Conservation (phyloP, 53 echinoderm and acorn worm species). For the Apostichopus leukothele region DNA sequence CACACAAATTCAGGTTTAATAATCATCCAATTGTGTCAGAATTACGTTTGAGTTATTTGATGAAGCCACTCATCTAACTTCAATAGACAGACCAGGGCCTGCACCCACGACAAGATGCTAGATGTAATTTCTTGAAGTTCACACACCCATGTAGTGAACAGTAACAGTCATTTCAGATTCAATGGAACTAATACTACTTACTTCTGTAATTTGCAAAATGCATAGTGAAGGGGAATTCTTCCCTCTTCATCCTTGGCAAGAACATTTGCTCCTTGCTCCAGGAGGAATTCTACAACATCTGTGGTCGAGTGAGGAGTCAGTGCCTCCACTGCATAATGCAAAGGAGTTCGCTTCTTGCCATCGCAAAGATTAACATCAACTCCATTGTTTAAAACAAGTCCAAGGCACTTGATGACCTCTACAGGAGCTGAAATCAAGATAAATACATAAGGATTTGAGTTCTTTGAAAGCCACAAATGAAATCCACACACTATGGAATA, state of each 20-base stretch:
- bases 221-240: slow-evolving; percentile 81
- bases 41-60: too few species aligned
- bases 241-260: slow-evolving; percentile 72
- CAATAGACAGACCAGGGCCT: too few species aligned
- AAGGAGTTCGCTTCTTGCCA: slow-evolving; percentile 69
- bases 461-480: too few species aligned
- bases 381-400: slow-evolving; percentile 59
- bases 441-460: neutral
- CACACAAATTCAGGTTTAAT: too few species aligned
- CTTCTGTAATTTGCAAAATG: slow-evolving; percentile 31
- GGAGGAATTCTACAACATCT: slow-evolving; percentile 72
- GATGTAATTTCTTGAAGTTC: too few species aligned
- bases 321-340: slow-evolving; percentile 83
- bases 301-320: slow-evolving; percentile 72
- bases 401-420: slow-evolving; percentile 36
- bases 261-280: slow-evolving; percentile 77
- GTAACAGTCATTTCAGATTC: too few species aligned
- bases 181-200: neutral
- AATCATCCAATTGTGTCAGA: too few species aligned
- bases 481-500: too few species aligned
- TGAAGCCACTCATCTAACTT: too few species aligned
- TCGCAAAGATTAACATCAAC: slow-evolving; percentile 72
- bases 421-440: slow-evolving; percentile 20
- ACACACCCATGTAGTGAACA: too few species aligned
- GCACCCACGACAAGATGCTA: too few species aligned